Evolutionary conservation across 2,113 vertebrate species (phyloP).

Genomic region (Illadopsis cleaveri): DNA sequence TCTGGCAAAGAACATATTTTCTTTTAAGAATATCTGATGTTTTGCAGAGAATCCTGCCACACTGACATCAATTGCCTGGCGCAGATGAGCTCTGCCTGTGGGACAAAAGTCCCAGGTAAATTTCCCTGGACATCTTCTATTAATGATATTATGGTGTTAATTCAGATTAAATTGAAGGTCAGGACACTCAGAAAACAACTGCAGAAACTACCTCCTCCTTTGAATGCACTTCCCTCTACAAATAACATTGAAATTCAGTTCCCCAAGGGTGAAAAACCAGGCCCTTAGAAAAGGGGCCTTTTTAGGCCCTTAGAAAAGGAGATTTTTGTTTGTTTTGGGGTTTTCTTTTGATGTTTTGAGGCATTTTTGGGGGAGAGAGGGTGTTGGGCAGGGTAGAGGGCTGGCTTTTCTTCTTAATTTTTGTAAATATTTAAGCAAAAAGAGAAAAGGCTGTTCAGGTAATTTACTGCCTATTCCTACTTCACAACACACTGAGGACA

Average conservation of each 20-base stretch:
- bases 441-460: neutral
- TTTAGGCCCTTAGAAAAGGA: neutral
- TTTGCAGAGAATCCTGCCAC: neutral
- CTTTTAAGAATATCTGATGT: neutral
- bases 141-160: neutral
- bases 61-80: neutral
- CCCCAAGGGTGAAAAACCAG: neutral
- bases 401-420: neutral
- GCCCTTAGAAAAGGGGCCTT: too few species aligned
- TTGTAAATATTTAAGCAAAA: neutral
- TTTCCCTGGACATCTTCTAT: neutral
- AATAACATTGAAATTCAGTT: neutral
- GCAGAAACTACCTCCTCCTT: neutral
- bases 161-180: neutral
- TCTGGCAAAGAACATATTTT: neutral
- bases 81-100: neutral
- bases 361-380: fast-evolving
- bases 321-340: fast-evolving
- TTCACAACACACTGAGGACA: neutral
- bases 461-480: neutral
- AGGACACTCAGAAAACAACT: neutral
- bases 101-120: neutral
- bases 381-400: too few species aligned
- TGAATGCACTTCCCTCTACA: neutral
- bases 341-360: neutral